A percentile compares a stretch with the other conserved stretches of the same genome.
phyloP scores from a whole-genome alignment of 2,797 vertebrate species.

The Buphagus erythrorhynchus region DNA sequence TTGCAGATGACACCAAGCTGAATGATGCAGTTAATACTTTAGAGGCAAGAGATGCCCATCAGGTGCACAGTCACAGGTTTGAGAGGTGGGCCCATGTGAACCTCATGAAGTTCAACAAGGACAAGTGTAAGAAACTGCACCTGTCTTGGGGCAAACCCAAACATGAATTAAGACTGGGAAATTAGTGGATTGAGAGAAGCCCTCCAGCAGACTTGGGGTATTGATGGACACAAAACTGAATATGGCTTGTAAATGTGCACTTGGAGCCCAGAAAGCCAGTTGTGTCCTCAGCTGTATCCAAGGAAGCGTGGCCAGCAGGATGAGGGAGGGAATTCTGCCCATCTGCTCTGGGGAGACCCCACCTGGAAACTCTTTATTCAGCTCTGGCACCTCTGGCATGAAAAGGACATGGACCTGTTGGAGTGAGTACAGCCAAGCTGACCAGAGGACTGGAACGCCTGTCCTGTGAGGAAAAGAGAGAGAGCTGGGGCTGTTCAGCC shows the following conservation, averaged over 20 bases:
- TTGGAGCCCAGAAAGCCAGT: not conserved
- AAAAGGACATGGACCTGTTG: not conserved
- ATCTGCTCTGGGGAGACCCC: not conserved
- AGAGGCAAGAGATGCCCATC: not conserved
- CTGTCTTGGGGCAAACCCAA: not conserved
- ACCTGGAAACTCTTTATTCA: not conserved
- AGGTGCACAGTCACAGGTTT: not conserved
- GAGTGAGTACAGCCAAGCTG: fast-evolving
- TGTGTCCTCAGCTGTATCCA: not conserved
- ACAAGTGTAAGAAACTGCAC: not conserved
- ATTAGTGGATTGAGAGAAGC: not conserved
- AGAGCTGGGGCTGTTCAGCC: not conserved
- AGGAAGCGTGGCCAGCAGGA: fast-evolving
- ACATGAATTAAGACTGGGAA: not conserved
- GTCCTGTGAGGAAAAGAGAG: not conserved
- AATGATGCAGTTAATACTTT: no score
- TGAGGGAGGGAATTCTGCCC: not conserved
- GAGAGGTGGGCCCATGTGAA: not conserved
- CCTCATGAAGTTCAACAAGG: not conserved
- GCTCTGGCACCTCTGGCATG: fast-evolving
- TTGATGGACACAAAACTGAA: not conserved
- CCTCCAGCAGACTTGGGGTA: not conserved
- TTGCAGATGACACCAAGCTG: not conserved
- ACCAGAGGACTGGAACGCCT: fast-evolving
- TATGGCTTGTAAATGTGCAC: not conserved